Conservation (phyloP, 2,113 vertebrate species). For the Spea bombifrons region DNA sequence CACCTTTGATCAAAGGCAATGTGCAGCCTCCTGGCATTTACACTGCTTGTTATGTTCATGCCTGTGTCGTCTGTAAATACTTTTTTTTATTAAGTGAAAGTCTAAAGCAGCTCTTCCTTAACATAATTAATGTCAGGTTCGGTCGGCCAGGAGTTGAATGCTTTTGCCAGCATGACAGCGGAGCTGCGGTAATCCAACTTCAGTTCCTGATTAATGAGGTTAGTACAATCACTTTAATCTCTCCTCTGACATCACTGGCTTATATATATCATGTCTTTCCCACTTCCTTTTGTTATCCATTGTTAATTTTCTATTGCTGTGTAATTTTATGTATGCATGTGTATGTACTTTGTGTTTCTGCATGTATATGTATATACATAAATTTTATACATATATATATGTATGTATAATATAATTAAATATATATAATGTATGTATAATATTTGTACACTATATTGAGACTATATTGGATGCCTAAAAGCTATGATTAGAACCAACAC, state of each 20-base stretch:
- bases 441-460: no score
- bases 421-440: no score
- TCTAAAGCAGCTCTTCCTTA: constrained; percentile 69
- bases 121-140: constrained; percentile 77
- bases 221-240: constrained; percentile 55
- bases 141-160: constrained; percentile 96
- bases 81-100: background rate
- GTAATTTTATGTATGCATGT: background rate
- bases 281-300: background rate
- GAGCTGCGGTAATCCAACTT: constrained; percentile 92
- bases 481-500: no score
- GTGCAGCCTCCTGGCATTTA: background rate
- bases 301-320: background rate
- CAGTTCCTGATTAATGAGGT: constrained; percentile 99
- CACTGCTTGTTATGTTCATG: constrained; percentile 4
- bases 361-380: background rate
- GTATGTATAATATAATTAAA: no score
- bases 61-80: background rate
- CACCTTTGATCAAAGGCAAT: background rate
- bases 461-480: no score
- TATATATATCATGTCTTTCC: constrained; percentile 1
- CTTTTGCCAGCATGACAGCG: constrained; percentile 95
- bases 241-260: constrained; percentile 37
- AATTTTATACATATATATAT: no score
- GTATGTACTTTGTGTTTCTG: background rate